phyloP scores from a whole-genome alignment of 1,140 invertebrate genomes.

The Aphidius gifuensis region DNA sequence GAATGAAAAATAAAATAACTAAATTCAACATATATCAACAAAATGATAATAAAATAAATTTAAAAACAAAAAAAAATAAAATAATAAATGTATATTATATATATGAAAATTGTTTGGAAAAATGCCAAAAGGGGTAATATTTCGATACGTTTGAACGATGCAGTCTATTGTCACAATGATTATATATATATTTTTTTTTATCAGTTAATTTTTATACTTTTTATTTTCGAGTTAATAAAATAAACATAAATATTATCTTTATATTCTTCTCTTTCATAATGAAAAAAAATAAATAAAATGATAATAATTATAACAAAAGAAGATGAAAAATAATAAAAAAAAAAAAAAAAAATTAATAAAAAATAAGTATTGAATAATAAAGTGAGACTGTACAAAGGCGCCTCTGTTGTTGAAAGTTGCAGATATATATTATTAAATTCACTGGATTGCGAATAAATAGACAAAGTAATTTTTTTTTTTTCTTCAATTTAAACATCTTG shows the following conservation, averaged over 20 bases:
- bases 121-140: conserved; percentile 8
- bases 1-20: conserved; percentile 9
- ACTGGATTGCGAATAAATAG: background rate
- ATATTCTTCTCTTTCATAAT: too few relatives aligned
- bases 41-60: background rate
- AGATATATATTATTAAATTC: background rate
- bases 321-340: too few relatives aligned
- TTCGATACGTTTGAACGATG: conserved; percentile 7
- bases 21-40: background rate
- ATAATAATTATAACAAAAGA: too few relatives aligned
- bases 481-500: background rate
- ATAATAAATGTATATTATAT: conserved; percentile 2
- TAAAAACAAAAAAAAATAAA: conserved; percentile 5
- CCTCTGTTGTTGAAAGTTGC: conserved; percentile 16
- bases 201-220: too few relatives aligned
- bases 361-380: background rate
- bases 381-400: conserved; percentile 11
- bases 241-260: too few relatives aligned
- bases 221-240: too few relatives aligned
- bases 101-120: conserved; percentile 9
- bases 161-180: too few relatives aligned
- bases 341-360: too few relatives aligned
- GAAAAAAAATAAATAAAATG: too few relatives aligned
- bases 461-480: too few relatives aligned
- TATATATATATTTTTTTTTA: too few relatives aligned